Percentiles rank a stretch among this genome's conserved stretches.
These are phyloP conservation scores for Belonocnema kinseyi DNA, from an alignment of 1,140 invertebrate species.

Conservation along the genomic window DNA sequence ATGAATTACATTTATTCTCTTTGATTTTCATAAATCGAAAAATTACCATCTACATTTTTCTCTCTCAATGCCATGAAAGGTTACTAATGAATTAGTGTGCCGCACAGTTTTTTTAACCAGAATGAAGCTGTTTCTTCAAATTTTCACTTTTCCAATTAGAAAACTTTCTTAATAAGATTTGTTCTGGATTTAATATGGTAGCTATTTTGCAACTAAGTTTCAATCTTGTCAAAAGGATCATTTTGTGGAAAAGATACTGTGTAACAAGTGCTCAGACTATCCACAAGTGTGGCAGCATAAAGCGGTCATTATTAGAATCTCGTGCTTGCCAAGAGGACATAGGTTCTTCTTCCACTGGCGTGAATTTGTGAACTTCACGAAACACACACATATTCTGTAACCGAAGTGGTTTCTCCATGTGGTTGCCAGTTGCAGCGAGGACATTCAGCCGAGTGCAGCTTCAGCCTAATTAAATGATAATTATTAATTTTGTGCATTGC, in stretches of 20 bases:
- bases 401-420: constrained; percentile 59
- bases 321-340: constrained; percentile 48
- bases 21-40: too few species aligned
- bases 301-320: constrained; percentile 69
- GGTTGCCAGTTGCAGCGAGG: constrained; percentile 63
- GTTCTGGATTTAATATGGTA: neutral
- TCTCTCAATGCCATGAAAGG: too few species aligned
- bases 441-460: constrained; percentile 49
- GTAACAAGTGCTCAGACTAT: constrained; percentile 37
- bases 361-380: constrained; percentile 49
- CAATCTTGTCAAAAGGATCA: constrained; percentile 27
- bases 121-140: too few species aligned
- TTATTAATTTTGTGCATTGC: constrained; percentile 47
- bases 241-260: constrained; percentile 34
- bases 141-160: too few species aligned
- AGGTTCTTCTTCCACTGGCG: constrained; percentile 48
- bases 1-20: too few species aligned
- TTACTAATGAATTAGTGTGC: too few species aligned
- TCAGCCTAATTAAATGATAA: constrained; percentile 61
- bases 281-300: constrained; percentile 53
- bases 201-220: neutral
- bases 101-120: too few species aligned
- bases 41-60: too few species aligned
- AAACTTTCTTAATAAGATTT: neutral
- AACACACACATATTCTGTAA: constrained; percentile 33